A percentile compares a stretch with the other conserved stretches of the same genome.
Conservation (phyloP, 2,113 vertebrate genomes). For the Oncorhynchus nerka region DNA sequence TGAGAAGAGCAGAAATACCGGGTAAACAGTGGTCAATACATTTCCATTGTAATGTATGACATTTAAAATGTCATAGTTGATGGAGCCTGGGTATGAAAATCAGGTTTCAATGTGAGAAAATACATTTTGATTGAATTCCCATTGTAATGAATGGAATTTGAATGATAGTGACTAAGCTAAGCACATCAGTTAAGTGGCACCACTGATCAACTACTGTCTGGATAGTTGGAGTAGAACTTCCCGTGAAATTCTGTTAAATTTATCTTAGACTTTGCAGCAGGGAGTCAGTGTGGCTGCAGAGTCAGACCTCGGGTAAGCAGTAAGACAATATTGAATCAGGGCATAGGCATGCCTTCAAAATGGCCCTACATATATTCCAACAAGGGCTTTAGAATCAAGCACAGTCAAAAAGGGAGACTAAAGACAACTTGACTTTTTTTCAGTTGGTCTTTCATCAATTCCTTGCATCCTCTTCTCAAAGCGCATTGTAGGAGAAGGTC, state of each 20-base stretch:
- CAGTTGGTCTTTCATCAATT: too few relatives aligned
- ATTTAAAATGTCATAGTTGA: background rate
- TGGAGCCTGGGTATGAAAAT: too few relatives aligned
- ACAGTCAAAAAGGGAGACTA: background rate
- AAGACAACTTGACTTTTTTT: background rate
- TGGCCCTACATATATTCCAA: background rate
- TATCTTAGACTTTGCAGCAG: background rate
- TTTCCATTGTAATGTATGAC: background rate
- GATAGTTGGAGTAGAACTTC: too few relatives aligned
- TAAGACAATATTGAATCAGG: background rate
- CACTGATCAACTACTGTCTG: too few relatives aligned
- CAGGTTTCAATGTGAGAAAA: too few relatives aligned
- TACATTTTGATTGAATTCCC: too few relatives aligned
- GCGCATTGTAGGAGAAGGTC: too few relatives aligned
- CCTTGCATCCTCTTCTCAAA: too few relatives aligned
- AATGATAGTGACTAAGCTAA: too few relatives aligned
- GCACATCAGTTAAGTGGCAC: too few relatives aligned
- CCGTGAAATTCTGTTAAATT: too few relatives aligned
- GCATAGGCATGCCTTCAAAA: background rate
- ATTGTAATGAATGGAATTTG: too few relatives aligned
- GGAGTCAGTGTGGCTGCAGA: background rate
- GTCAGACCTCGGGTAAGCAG: background rate
- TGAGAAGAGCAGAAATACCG: background rate
- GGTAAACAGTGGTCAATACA: background rate
- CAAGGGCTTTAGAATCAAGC: slow-evolving; percentile 1